These are phyloP conservation scores for Acridotheres tristis DNA, from an alignment of 2,797 vertebrate species.

Conservation along the genomic window DNA sequence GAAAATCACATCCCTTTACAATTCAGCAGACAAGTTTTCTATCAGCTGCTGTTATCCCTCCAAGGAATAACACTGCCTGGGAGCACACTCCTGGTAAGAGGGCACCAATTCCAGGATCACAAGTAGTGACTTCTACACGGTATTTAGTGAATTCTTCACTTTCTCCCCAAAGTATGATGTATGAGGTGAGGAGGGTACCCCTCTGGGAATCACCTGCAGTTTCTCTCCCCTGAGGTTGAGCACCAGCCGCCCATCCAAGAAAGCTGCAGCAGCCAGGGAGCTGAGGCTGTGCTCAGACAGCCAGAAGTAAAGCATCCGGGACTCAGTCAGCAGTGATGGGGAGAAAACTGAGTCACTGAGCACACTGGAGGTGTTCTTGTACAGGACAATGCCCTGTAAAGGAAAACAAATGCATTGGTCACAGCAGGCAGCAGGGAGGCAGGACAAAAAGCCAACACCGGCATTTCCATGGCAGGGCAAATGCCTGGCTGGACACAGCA, in stretches of 20 bases:
- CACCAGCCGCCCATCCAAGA: slow-evolving; percentile 78
- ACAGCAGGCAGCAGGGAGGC: neutral
- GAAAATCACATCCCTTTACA: neutral
- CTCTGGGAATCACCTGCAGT: slow-evolving; percentile 71
- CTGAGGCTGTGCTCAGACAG: slow-evolving; percentile 81
- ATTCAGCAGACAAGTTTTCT: neutral
- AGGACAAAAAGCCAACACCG: too few species aligned
- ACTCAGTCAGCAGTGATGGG: slow-evolving; percentile 76
- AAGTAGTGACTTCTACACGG: rapidly evolving
- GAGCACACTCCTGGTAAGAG: neutral
- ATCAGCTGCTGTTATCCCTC: neutral
- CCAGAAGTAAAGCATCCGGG: slow-evolving; percentile 90
- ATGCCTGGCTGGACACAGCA: neutral
- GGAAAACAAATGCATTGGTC: rapidly evolving
- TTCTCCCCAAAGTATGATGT: neutral
- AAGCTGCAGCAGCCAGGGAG: slow-evolving; percentile 77
- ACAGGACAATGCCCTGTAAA: slow-evolving; percentile 78
- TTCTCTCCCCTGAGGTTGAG: slow-evolving; percentile 75
- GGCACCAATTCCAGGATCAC: neutral
- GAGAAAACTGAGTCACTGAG: slow-evolving; percentile 78
- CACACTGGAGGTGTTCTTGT: slow-evolving; percentile 68
- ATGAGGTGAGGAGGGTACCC: neutral
- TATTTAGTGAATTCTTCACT: neutral
- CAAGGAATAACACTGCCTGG: neutral
- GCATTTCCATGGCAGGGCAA: neutral